Evolutionary conservation across 2,797 vertebrate genomes (phyloP).

Genomic region (Melanotaenia boesemani): DNA sequence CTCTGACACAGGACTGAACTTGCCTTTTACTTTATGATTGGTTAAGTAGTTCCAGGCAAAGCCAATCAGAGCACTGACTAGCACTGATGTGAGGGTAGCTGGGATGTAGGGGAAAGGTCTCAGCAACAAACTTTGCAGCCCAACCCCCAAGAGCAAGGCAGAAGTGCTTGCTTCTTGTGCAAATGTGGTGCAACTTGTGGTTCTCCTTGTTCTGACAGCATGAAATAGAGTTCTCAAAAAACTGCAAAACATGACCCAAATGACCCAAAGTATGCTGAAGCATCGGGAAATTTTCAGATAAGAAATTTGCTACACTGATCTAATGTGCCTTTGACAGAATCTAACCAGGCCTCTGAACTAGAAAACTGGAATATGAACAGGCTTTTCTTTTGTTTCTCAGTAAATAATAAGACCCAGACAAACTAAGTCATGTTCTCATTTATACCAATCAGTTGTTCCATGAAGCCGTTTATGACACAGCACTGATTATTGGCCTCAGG

Average conservation of each 20-base stretch:
- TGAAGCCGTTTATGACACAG: constrained; percentile 21
- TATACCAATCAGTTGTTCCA: not conserved
- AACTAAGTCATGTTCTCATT: not conserved
- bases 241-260: not conserved
- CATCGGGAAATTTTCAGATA: not conserved
- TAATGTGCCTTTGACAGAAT: not conserved
- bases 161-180: constrained; percentile 44
- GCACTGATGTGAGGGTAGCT: constrained; percentile 50
- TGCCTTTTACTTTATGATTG: constrained; percentile 67
- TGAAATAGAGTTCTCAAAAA: not conserved
- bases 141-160: constrained; percentile 54
- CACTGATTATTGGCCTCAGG: constrained; percentile 10
- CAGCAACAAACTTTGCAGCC: constrained; percentile 55
- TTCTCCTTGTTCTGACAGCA: not conserved
- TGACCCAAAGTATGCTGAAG: not conserved
- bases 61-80: constrained; percentile 65
- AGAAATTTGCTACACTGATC: not conserved
- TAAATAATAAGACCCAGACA: not conserved
- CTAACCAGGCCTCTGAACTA: not conserved
- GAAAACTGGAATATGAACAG: not conserved
- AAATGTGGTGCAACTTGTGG: not conserved
- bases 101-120: constrained; percentile 85
- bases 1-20: constrained; percentile 46
- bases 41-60: constrained; percentile 38
- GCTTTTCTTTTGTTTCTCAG: not conserved